phyloP scores from a whole-genome alignment of 2,797 vertebrate genomes.

The Mareca penelope region DNA sequence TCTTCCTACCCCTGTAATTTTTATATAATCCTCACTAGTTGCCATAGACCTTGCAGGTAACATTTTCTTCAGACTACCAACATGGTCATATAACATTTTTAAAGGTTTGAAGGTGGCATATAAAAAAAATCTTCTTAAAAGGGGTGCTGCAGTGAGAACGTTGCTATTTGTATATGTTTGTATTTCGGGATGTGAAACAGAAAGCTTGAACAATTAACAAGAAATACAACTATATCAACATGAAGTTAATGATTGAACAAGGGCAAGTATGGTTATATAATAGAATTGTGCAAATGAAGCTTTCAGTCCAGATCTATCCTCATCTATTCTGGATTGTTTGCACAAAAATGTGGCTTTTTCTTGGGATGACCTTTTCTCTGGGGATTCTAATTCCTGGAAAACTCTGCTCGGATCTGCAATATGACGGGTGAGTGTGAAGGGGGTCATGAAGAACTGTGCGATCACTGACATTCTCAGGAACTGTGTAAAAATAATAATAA shows the following conservation, averaged over 20 bases:
- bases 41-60: background rate
- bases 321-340: background rate
- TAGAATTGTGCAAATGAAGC: background rate
- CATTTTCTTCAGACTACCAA: background rate
- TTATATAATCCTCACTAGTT: background rate
- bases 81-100: background rate
- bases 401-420: conserved; percentile 20
- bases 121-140: background rate
- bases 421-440: conserved; percentile 31
- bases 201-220: background rate
- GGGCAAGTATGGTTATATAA: background rate
- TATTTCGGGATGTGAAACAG: background rate
- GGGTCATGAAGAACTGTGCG: background rate
- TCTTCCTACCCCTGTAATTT: background rate
- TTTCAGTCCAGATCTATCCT: background rate
- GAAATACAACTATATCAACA: background rate
- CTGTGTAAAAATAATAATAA: background rate
- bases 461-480: background rate
- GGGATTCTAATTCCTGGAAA: conserved; percentile 53
- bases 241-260: conserved; percentile 43
- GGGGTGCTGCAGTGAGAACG: background rate
- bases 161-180: background rate
- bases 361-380: conserved; percentile 34
- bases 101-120: background rate
- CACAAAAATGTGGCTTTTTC: conserved; percentile 55